Base-by-base conservation (phyloP, 2,888 invertebrate genomes). In the Sabatieria punctata region DNA sequence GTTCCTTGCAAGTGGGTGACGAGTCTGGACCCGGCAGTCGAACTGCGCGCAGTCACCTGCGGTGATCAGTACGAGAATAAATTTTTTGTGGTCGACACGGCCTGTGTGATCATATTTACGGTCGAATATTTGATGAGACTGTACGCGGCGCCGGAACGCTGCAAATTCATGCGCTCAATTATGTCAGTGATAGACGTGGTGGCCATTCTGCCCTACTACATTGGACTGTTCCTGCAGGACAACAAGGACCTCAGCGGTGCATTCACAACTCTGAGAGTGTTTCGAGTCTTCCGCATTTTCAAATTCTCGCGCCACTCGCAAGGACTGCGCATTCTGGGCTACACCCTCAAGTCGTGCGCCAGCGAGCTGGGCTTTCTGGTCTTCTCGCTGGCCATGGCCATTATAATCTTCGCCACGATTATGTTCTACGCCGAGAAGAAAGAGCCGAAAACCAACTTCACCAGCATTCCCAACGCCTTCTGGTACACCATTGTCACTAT, bases 401-500 rank as follows among this genome's bases (percentile, higher is more conserved):
- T 99, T 70, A 95, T 99, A 64, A 99, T 99, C 65, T 99, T 99
- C 71, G 95, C 97, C 53, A 99, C 97, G 36, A 91, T 99, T 60
- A 99, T 99, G 93, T 99, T 89, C 75, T 99, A 99, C 74, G 93
- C 95, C 44, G 97, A 99, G 76, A 97, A 97, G 74, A 93, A 93
- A 69, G 93, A 89, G 56, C 80, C 80, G 61, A 82, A 82, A 60
- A 95, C 95, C 47, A 85, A 85, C 70, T 99, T 99, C 75, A 95
- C 89, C 53, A 93, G 91, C 68, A 99, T 99, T 73, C 97, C 97
- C 50, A 89, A 93, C 47, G 93, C 97, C 57, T 97, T 97, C 72
- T 99, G 97, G 97, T 97, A 97, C 75, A 97, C 97, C 66, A 97
- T 99, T 66, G 97, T 99, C 66, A 99, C 97, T 57, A 97, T 97